A percentile compares a stretch with the other conserved stretches of the same genome.
These are phyloP conservation scores for Eumacrocentrus americanus DNA, from an alignment of 2,888 invertebrate genomes.

Conservation along the genomic window DNA sequence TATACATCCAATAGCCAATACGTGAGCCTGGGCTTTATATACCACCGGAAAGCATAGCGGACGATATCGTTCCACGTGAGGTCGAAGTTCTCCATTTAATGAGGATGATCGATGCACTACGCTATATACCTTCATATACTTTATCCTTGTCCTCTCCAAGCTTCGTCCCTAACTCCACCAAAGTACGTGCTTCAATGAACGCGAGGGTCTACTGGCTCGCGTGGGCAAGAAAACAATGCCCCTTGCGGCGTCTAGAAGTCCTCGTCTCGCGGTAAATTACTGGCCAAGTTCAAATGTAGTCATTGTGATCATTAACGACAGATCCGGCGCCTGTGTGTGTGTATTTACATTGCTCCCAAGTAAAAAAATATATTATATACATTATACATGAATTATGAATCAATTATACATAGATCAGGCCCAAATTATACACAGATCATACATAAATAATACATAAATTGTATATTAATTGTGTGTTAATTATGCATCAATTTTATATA, in stretches of 20 bases:
- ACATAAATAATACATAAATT: no score
- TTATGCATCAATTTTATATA: no score
- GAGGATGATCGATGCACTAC: slow-evolving; percentile 27
- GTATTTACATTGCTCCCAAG: not conserved
- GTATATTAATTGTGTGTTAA: not conserved
- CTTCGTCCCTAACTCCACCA: not conserved
- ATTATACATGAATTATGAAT: no score
- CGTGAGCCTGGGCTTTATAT: no score
- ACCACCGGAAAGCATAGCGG: slow-evolving; percentile 3
- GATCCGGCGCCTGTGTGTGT: slow-evolving; percentile 6
- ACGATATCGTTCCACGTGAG: slow-evolving; percentile 17
- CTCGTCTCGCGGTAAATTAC: slow-evolving; percentile 1
- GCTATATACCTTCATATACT: not conserved
- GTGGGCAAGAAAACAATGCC: slow-evolving; percentile 30
- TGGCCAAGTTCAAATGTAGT: slow-evolving; percentile 30
- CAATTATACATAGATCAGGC: not conserved
- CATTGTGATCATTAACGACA: slow-evolving; percentile 40
- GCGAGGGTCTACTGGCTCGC: slow-evolving; percentile 14
- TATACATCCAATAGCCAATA: slow-evolving; percentile 18
- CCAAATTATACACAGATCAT: no score
- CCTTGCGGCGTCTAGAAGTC: slow-evolving; percentile 18
- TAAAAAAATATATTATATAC: not conserved
- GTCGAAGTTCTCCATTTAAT: slow-evolving; percentile 24
- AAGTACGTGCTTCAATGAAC: slow-evolving; percentile 26
- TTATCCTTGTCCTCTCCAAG: not conserved